These are phyloP conservation scores for Stenoptilia bipunctidactyla DNA, from an alignment of 2,888 invertebrate genomes.

Conservation along the genomic window DNA sequence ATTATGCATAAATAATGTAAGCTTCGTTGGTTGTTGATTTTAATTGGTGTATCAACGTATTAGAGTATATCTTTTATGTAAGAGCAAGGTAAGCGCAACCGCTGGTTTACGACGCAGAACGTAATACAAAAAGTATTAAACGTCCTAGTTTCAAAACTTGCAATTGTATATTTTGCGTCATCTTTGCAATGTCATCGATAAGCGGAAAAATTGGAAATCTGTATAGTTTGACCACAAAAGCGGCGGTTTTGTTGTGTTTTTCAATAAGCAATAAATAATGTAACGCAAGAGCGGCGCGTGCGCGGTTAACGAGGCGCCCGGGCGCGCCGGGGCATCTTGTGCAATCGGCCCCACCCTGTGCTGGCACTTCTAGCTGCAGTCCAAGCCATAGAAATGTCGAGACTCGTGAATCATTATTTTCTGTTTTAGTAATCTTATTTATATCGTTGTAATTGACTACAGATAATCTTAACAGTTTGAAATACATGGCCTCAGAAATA, in stretches of 20 bases:
- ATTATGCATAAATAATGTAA: constrained; percentile 1
- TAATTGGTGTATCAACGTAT: too few relatives aligned
- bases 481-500: too few relatives aligned
- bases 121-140: too few relatives aligned
- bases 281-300: constrained; percentile 62
- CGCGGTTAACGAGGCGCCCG: constrained; percentile 58
- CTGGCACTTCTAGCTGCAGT: constrained; percentile 32
- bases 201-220: too few relatives aligned
- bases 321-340: constrained; percentile 44
- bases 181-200: too few relatives aligned
- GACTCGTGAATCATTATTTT: too few relatives aligned
- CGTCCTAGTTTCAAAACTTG: neutral
- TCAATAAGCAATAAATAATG: constrained; percentile 67
- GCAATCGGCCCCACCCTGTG: constrained; percentile 62
- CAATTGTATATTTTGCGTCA: neutral
- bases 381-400: constrained; percentile 24
- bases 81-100: too few relatives aligned
- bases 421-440: too few relatives aligned
- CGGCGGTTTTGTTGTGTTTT: constrained; percentile 30
- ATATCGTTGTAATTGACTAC: too few relatives aligned
- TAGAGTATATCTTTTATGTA: too few relatives aligned
- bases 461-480: too few relatives aligned
- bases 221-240: neutral
- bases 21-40: constrained; percentile 15
- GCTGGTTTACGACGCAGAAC: too few relatives aligned